Evolutionary conservation across 2,888 invertebrate genomes (phyloP).

Genomic region (Mesorhabditis belari): DNA sequence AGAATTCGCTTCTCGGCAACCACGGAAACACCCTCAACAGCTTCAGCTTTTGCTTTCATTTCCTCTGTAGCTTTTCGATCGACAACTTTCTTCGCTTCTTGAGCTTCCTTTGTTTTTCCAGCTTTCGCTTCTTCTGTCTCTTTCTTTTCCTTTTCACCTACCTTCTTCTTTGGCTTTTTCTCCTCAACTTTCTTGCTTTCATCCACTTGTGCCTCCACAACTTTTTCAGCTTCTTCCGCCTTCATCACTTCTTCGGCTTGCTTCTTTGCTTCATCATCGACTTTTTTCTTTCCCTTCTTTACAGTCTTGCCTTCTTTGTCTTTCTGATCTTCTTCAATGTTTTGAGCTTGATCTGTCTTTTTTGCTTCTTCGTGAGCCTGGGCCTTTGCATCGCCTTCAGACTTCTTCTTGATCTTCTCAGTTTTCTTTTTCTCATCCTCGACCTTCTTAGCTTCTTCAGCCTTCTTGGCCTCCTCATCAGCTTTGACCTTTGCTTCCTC

Average conservation of each 20-base stretch:
- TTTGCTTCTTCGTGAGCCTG: no score
- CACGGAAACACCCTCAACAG: slow-evolving; percentile 4
- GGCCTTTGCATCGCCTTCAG: slow-evolving; percentile 4
- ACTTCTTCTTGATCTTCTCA: slow-evolving; percentile 7
- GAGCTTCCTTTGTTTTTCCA: not conserved
- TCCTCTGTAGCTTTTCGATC: slow-evolving; percentile 1
- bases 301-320: slow-evolving; percentile 1
- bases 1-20: slow-evolving; percentile 1
- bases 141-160: not conserved
- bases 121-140: not conserved
- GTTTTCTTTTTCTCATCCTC: not conserved
- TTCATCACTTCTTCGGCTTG: not conserved
- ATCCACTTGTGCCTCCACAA: slow-evolving; percentile 1
- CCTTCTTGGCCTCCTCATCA: not conserved
- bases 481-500: not conserved
- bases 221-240: not conserved
- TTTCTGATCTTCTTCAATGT: slow-evolving; percentile 4
- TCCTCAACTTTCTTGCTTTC: slow-evolving; percentile 4
- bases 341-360: not conserved
- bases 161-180: not conserved
- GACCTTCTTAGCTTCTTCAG: slow-evolving; percentile 7
- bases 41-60: slow-evolving; percentile 5
- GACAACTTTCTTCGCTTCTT: slow-evolving; percentile 1
- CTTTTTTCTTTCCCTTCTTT: slow-evolving; percentile 1
- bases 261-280: slow-evolving; percentile 5